A percentile compares a stretch with the other conserved stretches of the same genome.
Conservation (phyloP, 2,797 vertebrate species). For the Micropoecilia bifurca region DNA sequence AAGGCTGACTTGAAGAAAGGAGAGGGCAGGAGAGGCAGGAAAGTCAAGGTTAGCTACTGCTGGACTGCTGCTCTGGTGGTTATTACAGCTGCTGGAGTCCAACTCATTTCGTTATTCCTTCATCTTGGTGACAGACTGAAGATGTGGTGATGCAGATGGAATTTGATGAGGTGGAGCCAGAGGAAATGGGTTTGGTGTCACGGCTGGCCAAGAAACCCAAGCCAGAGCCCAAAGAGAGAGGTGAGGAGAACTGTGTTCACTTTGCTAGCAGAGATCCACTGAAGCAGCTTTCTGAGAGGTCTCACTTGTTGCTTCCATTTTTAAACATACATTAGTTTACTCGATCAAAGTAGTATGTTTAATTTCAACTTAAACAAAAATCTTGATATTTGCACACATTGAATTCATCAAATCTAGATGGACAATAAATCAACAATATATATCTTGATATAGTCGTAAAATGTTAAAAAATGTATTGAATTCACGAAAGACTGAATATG, state of each 20-base stretch:
- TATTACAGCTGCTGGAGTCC: not conserved
- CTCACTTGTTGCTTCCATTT: not conserved
- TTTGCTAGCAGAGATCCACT: not conserved
- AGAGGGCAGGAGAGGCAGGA: slow-evolving; percentile 78
- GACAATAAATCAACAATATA: too few relatives aligned
- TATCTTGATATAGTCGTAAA: too few relatives aligned
- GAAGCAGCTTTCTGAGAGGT: not conserved
- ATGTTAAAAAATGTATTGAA: too few relatives aligned
- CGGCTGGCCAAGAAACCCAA: slow-evolving; percentile 83
- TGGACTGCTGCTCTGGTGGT: not conserved
- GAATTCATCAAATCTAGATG: not conserved
- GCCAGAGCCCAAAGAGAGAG: slow-evolving; percentile 70
- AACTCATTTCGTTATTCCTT: not conserved
- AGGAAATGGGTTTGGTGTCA: slow-evolving; percentile 65
- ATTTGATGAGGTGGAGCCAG: slow-evolving; percentile 74
- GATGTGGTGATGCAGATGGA: slow-evolving; percentile 83
- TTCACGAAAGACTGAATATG: too few relatives aligned
- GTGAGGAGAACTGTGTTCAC: slow-evolving; percentile 38
- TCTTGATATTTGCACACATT: not conserved
- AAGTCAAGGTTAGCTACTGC: slow-evolving; percentile 72
- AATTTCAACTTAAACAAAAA: not conserved
- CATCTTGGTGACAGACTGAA: slow-evolving; percentile 73
- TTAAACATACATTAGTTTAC: not conserved
- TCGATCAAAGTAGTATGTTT: not conserved
- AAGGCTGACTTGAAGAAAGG: slow-evolving; percentile 76